A percentile compares a stretch with the other conserved stretches of the same genome.
phyloP scores from a whole-genome alignment of 2,888 invertebrate genomes.

The Acleris laterana region DNA sequence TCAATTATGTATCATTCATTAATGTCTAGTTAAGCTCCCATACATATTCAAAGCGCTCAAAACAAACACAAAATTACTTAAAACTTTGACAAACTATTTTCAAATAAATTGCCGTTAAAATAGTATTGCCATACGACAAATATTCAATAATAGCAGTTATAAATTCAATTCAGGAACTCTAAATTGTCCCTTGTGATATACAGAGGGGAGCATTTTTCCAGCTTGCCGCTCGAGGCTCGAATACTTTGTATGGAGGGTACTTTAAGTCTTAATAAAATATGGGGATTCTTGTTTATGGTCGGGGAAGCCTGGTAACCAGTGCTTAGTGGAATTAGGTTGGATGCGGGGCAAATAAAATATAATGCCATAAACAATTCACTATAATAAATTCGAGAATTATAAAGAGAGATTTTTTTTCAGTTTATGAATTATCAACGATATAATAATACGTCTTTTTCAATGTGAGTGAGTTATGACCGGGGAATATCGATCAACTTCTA shows the following conservation, averaged over 20 bases:
- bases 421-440: neutral
- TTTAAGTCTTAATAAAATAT: slow-evolving; percentile 62
- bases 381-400: neutral
- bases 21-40: too few species aligned
- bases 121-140: slow-evolving; percentile 17
- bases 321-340: slow-evolving; percentile 30
- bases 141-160: slow-evolving; percentile 47
- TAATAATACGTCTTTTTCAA: neutral
- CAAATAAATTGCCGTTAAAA: neutral
- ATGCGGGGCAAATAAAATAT: slow-evolving; percentile 9
- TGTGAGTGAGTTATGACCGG: too few species aligned
- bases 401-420: too few species aligned
- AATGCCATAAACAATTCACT: neutral
- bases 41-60: too few species aligned
- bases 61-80: too few species aligned
- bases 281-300: slow-evolving; percentile 47
- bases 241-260: slow-evolving; percentile 42
- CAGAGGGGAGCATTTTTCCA: slow-evolving; percentile 48
- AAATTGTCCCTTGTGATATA: slow-evolving; percentile 51
- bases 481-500: too few species aligned
- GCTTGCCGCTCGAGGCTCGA: slow-evolving; percentile 43
- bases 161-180: slow-evolving; percentile 47
- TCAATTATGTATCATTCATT: too few species aligned
- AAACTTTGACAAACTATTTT: neutral
- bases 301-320: slow-evolving; percentile 21